Evolutionary conservation across 2,113 vertebrate genomes (phyloP).

Genomic region (Lepisosteus oculatus): DNA sequence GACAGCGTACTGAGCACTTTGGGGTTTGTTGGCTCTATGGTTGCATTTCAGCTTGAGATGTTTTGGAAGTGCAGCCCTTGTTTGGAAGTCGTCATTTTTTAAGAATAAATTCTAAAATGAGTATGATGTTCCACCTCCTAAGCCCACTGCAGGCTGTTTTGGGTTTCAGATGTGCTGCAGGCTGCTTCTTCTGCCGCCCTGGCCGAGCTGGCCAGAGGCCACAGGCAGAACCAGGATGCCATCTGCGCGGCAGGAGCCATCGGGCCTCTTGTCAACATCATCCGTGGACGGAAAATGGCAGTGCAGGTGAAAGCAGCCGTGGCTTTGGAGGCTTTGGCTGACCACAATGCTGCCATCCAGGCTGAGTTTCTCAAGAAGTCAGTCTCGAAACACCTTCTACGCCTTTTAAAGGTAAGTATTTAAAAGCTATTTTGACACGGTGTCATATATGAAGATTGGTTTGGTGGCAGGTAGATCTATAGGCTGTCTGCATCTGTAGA

Average conservation of each 20-base stretch:
- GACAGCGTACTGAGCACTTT: too few species aligned
- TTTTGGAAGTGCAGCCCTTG: too few species aligned
- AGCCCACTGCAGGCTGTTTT: background rate
- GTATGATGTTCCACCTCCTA: too few species aligned
- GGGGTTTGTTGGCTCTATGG: too few species aligned
- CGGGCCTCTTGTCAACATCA: constrained; percentile 51
- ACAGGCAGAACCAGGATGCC: constrained; percentile 56
- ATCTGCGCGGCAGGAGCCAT: constrained; percentile 50
- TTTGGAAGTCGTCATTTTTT: too few species aligned
- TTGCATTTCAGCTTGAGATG: too few species aligned
- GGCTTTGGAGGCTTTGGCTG: constrained; percentile 62
- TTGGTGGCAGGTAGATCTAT: too few species aligned
- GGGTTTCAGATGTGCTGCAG: constrained; percentile 51
- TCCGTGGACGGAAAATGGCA: constrained; percentile 51
- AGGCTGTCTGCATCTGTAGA: too few species aligned
- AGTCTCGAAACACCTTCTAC: constrained; percentile 56
- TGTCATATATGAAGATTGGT: too few species aligned
- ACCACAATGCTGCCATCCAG: constrained; percentile 57
- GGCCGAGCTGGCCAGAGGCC: constrained; percentile 58
- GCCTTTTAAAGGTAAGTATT: constrained; percentile 62
- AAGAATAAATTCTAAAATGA: too few species aligned
- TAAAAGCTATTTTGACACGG: too few species aligned
- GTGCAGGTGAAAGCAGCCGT: constrained; percentile 63
- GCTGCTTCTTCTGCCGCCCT: constrained; percentile 57
- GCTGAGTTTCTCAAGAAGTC: constrained; percentile 55